Evolutionary conservation across 2,113 vertebrate species (phyloP).

Genomic region (Tetraodon nigroviridis): DNA sequence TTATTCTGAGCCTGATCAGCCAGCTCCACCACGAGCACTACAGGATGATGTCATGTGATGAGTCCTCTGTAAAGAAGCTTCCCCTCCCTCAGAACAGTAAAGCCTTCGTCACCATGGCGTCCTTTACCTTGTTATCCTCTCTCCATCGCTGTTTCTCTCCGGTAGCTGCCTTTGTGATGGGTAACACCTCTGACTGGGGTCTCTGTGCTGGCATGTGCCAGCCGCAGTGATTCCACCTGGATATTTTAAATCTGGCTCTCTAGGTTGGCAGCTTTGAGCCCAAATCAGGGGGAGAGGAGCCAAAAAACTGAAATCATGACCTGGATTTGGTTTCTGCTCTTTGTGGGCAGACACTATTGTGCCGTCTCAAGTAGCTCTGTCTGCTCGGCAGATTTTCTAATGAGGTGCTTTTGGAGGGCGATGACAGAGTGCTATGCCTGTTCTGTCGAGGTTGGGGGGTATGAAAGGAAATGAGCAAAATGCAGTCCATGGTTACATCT

Average conservation of each 20-base stretch:
- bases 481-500: conserved; percentile 47
- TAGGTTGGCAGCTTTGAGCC: conserved; percentile 18
- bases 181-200: not conserved
- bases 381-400: conserved; percentile 68
- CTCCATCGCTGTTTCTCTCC: not conserved
- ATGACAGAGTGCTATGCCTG: conserved; percentile 59
- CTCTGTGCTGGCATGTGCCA: conserved; percentile 2
- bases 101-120: no score
- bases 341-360: conserved; percentile 61
- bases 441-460: conserved; percentile 37
- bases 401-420: conserved; percentile 71
- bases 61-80: conserved; percentile 18
- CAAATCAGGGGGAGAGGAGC: conserved; percentile 21
- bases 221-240: conserved; percentile 3
- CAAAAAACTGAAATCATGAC: conserved; percentile 37
- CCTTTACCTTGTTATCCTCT: not conserved
- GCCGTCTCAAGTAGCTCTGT: conserved; percentile 66
- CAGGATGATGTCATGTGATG: conserved; percentile 46
- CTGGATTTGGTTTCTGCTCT: conserved; percentile 54
- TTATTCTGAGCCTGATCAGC: conserved; percentile 45
- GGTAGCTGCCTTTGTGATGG: not conserved
- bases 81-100: conserved; percentile 1
- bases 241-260: conserved; percentile 10
- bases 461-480: conserved; percentile 52
- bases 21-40: conserved; percentile 20